Evolutionary conservation across 2,113 vertebrate genomes (phyloP).

Genomic region (Taxidea taxus): DNA sequence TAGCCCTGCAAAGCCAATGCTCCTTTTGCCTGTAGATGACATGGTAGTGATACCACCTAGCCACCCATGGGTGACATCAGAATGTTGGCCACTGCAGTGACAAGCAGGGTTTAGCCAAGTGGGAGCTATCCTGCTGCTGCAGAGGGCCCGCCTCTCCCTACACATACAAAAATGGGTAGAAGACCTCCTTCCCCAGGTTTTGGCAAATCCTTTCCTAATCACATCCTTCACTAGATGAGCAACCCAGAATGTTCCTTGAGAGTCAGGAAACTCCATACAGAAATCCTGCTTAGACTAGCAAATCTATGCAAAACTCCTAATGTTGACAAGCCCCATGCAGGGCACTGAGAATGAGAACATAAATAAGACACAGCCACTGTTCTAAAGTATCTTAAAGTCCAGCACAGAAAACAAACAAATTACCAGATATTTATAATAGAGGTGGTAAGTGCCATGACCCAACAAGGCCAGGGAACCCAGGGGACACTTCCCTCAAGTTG

Average conservation of each 20-base stretch:
- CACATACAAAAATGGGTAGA: neutral
- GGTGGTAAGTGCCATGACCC: neutral
- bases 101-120: neutral
- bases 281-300: neutral
- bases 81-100: neutral
- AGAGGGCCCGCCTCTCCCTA: neutral
- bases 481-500: neutral
- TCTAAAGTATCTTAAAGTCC: slow-evolving; percentile 7
- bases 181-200: neutral
- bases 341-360: neutral
- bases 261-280: neutral
- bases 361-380: neutral
- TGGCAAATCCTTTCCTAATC: neutral
- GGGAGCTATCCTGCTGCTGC: neutral
- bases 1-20: neutral
- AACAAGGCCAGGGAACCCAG: neutral
- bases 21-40: neutral
- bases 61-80: neutral
- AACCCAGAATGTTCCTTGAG: neutral
- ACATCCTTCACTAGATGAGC: neutral
- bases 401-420: neutral
- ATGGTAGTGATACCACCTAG: neutral
- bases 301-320: neutral
- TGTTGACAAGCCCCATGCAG: neutral
- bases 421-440: neutral